Evolutionary conservation across 2,888 invertebrate genomes (phyloP), one percentile per base, ranked within the genome.

Genomic region (Cryptophagus acutangulus): DNA sequence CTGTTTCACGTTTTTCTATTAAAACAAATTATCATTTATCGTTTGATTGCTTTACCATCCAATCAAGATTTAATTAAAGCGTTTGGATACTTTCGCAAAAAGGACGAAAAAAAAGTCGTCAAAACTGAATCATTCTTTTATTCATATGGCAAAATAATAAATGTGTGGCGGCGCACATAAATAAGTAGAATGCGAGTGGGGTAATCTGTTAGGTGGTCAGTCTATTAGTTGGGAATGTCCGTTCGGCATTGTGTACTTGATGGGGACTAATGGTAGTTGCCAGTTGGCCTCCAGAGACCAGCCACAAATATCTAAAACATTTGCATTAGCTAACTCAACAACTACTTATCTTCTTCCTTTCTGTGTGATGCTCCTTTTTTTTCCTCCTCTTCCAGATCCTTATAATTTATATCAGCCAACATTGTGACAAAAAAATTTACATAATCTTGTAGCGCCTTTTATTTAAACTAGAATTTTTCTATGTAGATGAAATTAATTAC

Each of bases 221-320:
- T 65, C 63, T 66, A 66, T 66, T 65, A 66, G 65, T 59, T 57
- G 59, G 54, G 66, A 66, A 66, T 66, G 66, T 61, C 58, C 58
- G 63, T 57, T 50, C 57, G 52, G 62, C 61, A 66, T 66, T 66
- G 65, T 65, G 56, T 52, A 41, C 53, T 51, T 63, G 66, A 66
- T 60, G 64, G 59, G 62, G 54, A 66, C 62, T 63, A 64, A 66
- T 65, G 62, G 59, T 50, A 41, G 43, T 36, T 40, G 46, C 48
- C 41, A 41, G 43, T 38, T 39, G 51, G 55, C 55, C 60, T 58
- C 57, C 54, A 48, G 50, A 57, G 59, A 52, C 58, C 58, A 53
- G 54, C 54, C 52, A 57, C 57, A 62, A 58, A 61, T 58, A 65
- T 65, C 61, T 60, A 57, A 63, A 61, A 61, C 59, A 62, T 63